phyloP scores from a whole-genome alignment of 2,113 vertebrate species.

The sheep (Ovis aries) region ARS-UI_Ramb_v3.0 NC_056070.1:49861501-49862000 shows the following conservation, averaged over 20 bases:
- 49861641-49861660: background rate
- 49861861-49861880: background rate
- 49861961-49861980: background rate
- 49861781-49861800: background rate
- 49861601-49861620: background rate
- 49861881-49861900: background rate
- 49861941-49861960: too few relatives aligned
- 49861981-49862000: background rate
- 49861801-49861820: background rate
- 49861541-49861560: background rate
- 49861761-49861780: background rate
- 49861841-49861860: background rate
- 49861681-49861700: background rate
- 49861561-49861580: accelerated
- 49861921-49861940: background rate
- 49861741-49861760: background rate
- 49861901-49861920: background rate
- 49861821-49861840: background rate
- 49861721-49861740: background rate
- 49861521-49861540: background rate
- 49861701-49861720: too few relatives aligned
- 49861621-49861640: background rate
- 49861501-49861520: background rate
- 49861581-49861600: background rate
- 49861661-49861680: background rate